Evolutionary conservation across 1,140 invertebrate species (phyloP).

Genomic region (Heterodera schachtii): DNA sequence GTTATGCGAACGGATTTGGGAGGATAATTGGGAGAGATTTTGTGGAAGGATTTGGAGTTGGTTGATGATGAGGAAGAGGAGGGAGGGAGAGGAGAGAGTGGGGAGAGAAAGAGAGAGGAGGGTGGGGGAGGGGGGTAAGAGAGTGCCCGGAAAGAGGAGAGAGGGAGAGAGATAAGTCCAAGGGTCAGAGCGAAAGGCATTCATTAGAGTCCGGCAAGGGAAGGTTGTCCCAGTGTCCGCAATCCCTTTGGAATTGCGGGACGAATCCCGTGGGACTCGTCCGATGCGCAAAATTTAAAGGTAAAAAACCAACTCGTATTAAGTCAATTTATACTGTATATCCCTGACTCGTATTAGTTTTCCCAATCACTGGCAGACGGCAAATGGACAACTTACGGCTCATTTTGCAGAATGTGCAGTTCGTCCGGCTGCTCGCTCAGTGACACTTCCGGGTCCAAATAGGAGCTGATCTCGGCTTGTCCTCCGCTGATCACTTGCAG

Average conservation of each 20-base stretch:
- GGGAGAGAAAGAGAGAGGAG: background rate
- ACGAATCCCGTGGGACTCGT: too few relatives aligned
- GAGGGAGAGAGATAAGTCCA: too few relatives aligned
- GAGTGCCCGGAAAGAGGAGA: too few relatives aligned
- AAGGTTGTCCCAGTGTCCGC: too few relatives aligned
- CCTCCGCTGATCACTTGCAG: slow-evolving; percentile 44
- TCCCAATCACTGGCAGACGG: background rate
- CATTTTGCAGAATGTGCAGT: slow-evolving; percentile 58
- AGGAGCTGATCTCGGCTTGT: slow-evolving; percentile 57
- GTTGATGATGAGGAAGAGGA: background rate
- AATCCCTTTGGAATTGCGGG: too few relatives aligned
- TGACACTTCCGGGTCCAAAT: slow-evolving; percentile 62
- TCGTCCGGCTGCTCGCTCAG: slow-evolving; percentile 61
- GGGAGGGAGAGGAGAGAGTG: background rate
- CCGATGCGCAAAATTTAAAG: too few relatives aligned
- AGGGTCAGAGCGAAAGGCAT: too few relatives aligned
- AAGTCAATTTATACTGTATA: too few relatives aligned
- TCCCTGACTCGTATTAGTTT: too few relatives aligned
- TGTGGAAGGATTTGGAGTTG: slow-evolving; percentile 3
- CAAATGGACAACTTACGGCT: slow-evolving; percentile 57
- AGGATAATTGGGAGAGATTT: slow-evolving; percentile 9
- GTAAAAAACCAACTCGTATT: too few relatives aligned
- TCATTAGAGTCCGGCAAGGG: too few relatives aligned
- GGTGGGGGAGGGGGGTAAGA: too few relatives aligned
- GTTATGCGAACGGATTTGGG: background rate